These are phyloP conservation scores for Pseudomyrmex dendroicus DNA, from an alignment of 1,140 invertebrate species.

Conservation along the genomic window DNA sequence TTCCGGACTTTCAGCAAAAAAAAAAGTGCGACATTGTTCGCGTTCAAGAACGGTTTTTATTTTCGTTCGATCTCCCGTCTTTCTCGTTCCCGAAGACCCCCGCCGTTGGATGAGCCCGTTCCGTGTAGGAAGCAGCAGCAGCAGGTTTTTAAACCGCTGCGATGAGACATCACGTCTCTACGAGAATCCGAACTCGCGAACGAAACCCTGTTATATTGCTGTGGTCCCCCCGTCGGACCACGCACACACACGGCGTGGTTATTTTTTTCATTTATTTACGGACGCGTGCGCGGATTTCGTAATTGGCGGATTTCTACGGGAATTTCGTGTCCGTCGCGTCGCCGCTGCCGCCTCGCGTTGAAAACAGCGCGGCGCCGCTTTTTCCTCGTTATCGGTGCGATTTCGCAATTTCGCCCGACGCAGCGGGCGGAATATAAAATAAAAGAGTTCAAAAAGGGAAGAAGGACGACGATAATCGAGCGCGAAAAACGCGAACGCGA, in stretches of 20 bases:
- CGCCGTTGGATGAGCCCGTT: background rate
- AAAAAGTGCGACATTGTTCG: no score
- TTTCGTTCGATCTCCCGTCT: background rate
- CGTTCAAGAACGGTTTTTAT: background rate
- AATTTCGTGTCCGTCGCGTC: slow-evolving; percentile 35
- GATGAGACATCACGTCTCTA: slow-evolving; percentile 13
- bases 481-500: slow-evolving; percentile 29
- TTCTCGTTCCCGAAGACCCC: slow-evolving; percentile 8
- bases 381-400: slow-evolving; percentile 50
- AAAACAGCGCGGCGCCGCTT: slow-evolving; percentile 7
- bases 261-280: slow-evolving; percentile 41
- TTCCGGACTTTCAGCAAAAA: no score
- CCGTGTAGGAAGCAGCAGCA: background rate
- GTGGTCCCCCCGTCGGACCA: slow-evolving; percentile 1
- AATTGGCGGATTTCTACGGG: slow-evolving; percentile 46
- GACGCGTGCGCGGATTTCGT: slow-evolving; percentile 46
- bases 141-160: slow-evolving; percentile 14
- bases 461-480: slow-evolving; percentile 16
- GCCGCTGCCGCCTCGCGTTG: background rate
- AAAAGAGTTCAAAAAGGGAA: slow-evolving; percentile 30
- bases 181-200: slow-evolving; percentile 4
- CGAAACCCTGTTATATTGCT: slow-evolving; percentile 51
- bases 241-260: slow-evolving; percentile 3
- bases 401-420: slow-evolving; percentile 8
- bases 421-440: slow-evolving; percentile 38